Evolutionary conservation across 2,888 invertebrate species (phyloP), one percentile per base, ranked within the genome.

Genomic region (Cyclophora albipunctata): DNA sequence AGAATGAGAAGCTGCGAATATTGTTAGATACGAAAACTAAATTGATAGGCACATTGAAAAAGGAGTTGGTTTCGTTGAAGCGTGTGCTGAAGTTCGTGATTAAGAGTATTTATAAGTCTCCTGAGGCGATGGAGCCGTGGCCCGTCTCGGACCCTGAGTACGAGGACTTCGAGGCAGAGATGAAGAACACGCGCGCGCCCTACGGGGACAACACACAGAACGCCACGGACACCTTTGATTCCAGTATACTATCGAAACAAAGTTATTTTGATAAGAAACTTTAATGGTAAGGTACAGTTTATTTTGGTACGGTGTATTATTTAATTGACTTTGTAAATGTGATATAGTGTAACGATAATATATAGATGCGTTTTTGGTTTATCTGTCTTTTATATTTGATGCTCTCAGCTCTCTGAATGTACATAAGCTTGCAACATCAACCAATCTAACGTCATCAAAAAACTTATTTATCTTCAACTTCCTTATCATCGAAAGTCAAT

Each of bases 1-100:
- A 87, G 48, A 85, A 84, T 47, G 81, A 83, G 53, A 87, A 84
- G 64, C 59, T 85, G 33, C 76, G 66, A 51, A 64, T 71, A 20
- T 49, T 77, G 7, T 57, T 85, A n/a, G 69, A 73, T 3, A 77
- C 75, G 1, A 84, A 81, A 67, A 63, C 72, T 6, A 77, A 71
- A 59, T 56, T 80, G 45, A 54, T 80, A 2, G 58, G 54, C 7
- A 82, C 71, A 63, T 60, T 84, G 20, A 77, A 73, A 56, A 82
- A 73, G 45, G 85, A 86, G 59, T 54, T 85, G 48, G 46, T 55
- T 2, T 71, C 53, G 46, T 69, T 83, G 63, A 84, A 73, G 53
- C 66, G 73, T 3, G 58, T 77, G 5, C 56, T 84, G 2, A 84
- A 84, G 58, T 65, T 67, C 41, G 69, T 80, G 0, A 66, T 76